Base-by-base conservation (phyloP, 2,888 invertebrate species). In the Brachylomia viminalis region DNA sequence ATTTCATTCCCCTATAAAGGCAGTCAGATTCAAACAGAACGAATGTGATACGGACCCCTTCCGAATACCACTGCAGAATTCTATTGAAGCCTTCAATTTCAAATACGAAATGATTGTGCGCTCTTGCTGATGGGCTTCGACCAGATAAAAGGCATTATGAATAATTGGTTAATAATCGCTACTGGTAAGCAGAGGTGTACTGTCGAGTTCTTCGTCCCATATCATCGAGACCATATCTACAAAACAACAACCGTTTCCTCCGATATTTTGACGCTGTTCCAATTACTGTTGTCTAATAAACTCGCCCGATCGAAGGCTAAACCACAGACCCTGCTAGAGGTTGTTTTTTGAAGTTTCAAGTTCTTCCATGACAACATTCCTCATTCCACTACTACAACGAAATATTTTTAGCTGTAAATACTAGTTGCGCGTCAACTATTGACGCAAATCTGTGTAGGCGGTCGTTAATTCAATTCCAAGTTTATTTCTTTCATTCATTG, bases 401-500 rank as follows among this genome's bases (percentile, higher is more conserved):
- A 38, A 38, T 80, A 84, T 88, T 81, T 83, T 77, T 84, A 75
- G 73, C 78, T 82, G 67, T 80, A 84, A 81, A 87, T 86, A 87
- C 67, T 71, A 85, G 79, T 81, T 81, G 78, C 76, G 83, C 87
- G 88, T 86, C 89, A 86, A 89, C 77, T 82, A 84, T 67, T 78
- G 81, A 81, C 83, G 88, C 75, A 86, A 89, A 87, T 84, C 79
- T 79, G 83, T 76, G 86, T 85, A 85, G 83, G 82, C 84, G 87
- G 38, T 58, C 56, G 65, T 70, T 79, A 68, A 72, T 89, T 88
- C 78, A 86, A 83, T 87, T 86, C 84, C 84, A 89, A 89, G 89
- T 90, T 86, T 82, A 83, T 89, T 90, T 87, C 84, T 83, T 90
- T 88, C 91, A 93, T 92, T 92, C 91, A 92, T 88, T 87, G 87